Evolutionary conservation across 1,140 invertebrate species (phyloP), one percentile per base, ranked within the genome.

Genomic region (Drosophila simulans): DNA sequence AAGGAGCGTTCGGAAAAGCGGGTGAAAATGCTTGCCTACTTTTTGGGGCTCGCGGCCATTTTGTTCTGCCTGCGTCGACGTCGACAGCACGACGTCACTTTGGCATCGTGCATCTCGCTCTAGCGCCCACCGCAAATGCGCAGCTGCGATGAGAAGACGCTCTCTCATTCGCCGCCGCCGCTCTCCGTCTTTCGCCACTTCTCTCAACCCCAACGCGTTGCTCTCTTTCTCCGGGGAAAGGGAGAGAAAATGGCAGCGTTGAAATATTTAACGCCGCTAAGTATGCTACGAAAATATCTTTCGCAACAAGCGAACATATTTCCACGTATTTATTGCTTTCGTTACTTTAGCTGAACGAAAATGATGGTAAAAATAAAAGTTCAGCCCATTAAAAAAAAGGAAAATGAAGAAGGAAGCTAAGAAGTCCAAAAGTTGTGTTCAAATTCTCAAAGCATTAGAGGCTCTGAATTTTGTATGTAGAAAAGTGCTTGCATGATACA

Each of bases 221-320:
- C 39, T 76, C 49, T 39, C 39, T 52, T 15, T 25, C 22, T 25
- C 22, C 49, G 59, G 43, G 40, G 43, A 39, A 45, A 55, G 62
- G 58, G 45, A 53, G 70, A 64, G 58, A 78, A 84, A 86, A 86
- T 86, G 82, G 82, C 74, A 82, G 78, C 83, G 83, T 86, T 86
- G 82, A 86, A 86, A 86, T 86, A 88, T 86, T 88, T 79, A 86
- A 88, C 83, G 79, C 79, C 75, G 79, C 76, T 88, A 86, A 86
- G 83, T 86, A 88, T 82, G 79, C 83, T 83, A 83, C 83, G 46
- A 88, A 79, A 88, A 88, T 83, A 76, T 71, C 78, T 42, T 75
- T 59, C 37, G 43, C 46, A 77, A 49, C 49, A 57, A 56, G 34
- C 22, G 12, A 31, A 64, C 39, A 31, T 25, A 63, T 27, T 37